These are phyloP conservation scores for Chydorus sphaericus DNA, from an alignment of 2,888 invertebrate genomes.

Conservation along the genomic window DNA sequence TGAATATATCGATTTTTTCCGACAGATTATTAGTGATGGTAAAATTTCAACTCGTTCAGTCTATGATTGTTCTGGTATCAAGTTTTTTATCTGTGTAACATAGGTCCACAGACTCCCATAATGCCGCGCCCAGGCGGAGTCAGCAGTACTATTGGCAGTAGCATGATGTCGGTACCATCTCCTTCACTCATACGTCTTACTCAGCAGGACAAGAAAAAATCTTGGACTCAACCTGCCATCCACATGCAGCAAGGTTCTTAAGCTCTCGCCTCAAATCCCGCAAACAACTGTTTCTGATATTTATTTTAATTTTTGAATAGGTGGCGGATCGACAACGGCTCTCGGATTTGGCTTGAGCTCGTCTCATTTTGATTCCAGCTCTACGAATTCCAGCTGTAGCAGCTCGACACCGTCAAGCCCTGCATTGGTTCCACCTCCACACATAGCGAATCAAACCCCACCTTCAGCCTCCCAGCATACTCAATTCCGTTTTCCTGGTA, in stretches of 20 bases:
- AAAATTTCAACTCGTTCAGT: neutral
- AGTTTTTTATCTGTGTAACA: neutral
- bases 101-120: slow-evolving; percentile 10
- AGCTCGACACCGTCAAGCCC: slow-evolving; percentile 93
- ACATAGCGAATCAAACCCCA: slow-evolving; percentile 13
- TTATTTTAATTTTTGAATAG: neutral
- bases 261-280: no score
- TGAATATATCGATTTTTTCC: slow-evolving; percentile 64
- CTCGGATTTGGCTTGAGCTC: neutral
- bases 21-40: slow-evolving; percentile 11
- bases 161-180: neutral
- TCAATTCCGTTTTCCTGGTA: slow-evolving; percentile 67
- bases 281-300: neutral
- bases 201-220: slow-evolving; percentile 8
- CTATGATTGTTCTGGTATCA: neutral
- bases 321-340: slow-evolving; percentile 5
- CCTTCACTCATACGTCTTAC: neutral
- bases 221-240: slow-evolving; percentile 7
- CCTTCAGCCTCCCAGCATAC: slow-evolving; percentile 31
- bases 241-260: neutral
- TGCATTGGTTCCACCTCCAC: slow-evolving; percentile 37
- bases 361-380: slow-evolving; percentile 52
- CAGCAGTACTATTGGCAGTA: neutral
- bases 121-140: slow-evolving; percentile 6
- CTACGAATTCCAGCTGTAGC: slow-evolving; percentile 89